Conservation (phyloP, 2,113 vertebrate genomes). For the Vireo altiloquus region DNA sequence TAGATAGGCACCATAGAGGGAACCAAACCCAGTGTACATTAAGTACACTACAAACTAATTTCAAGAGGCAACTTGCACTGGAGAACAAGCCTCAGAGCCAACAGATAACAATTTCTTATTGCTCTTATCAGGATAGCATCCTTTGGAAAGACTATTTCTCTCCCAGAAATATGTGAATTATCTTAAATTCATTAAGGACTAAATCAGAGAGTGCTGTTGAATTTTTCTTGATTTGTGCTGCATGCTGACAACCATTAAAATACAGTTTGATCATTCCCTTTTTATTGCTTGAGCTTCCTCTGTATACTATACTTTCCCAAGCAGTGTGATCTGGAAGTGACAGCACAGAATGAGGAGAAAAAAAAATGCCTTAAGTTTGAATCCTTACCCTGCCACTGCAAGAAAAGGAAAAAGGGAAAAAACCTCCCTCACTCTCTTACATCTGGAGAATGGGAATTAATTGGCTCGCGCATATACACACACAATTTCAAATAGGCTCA, state of each 20-base stretch:
- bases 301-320: not conserved
- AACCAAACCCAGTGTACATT: not conserved
- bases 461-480: not conserved
- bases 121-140: not conserved
- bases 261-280: not conserved
- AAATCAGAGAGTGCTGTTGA: not conserved
- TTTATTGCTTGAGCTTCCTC: not conserved
- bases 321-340: not conserved
- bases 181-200: not conserved
- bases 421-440: not conserved
- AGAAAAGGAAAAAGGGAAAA: not conserved
- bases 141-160: not conserved
- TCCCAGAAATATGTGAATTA: not conserved
- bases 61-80: not conserved
- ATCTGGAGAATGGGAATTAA: not conserved
- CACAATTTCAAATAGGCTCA: not conserved
- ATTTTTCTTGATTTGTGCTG: not conserved
- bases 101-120: not conserved
- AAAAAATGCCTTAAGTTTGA: not conserved
- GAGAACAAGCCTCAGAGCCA: not conserved
- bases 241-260: not conserved
- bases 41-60: not conserved
- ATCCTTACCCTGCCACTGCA: not conserved
- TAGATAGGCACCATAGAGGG: not conserved
- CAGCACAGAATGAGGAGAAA: not conserved